These are phyloP conservation scores for Leucosticte australis DNA, from an alignment of 2,113 vertebrate species.

Conservation along the genomic window DNA sequence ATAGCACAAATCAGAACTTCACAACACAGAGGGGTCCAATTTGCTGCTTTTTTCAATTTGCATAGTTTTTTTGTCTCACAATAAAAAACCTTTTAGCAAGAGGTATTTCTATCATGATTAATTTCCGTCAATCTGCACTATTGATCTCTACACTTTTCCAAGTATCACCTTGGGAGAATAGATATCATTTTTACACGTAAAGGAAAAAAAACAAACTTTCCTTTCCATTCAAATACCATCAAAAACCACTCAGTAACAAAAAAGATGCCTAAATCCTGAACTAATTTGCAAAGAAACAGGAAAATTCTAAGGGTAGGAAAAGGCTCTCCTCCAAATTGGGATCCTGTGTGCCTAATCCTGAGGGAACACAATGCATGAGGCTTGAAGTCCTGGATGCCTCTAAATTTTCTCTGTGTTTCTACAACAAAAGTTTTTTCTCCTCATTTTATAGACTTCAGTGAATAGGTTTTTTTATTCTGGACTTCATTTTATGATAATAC, in stretches of 20 bases:
- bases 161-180: background rate
- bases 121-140: background rate
- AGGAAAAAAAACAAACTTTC: background rate
- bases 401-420: fast-evolving
- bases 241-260: background rate
- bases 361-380: fast-evolving
- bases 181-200: background rate
- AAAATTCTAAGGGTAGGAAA: background rate
- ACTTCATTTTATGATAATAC: background rate
- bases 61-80: background rate
- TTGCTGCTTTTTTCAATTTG: background rate
- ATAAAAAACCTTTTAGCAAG: background rate
- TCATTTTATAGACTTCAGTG: background rate
- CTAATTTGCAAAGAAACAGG: background rate
- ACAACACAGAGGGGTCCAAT: background rate
- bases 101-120: background rate
- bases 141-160: background rate
- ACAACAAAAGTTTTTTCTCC: background rate
- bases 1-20: background rate
- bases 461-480: background rate
- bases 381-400: too few relatives aligned
- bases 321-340: background rate
- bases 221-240: background rate
- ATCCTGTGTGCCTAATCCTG: background rate
- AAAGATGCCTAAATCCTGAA: background rate